Conservation (phyloP, 2,888 invertebrate genomes). For the Pachymerium ferrugineum region DNA sequence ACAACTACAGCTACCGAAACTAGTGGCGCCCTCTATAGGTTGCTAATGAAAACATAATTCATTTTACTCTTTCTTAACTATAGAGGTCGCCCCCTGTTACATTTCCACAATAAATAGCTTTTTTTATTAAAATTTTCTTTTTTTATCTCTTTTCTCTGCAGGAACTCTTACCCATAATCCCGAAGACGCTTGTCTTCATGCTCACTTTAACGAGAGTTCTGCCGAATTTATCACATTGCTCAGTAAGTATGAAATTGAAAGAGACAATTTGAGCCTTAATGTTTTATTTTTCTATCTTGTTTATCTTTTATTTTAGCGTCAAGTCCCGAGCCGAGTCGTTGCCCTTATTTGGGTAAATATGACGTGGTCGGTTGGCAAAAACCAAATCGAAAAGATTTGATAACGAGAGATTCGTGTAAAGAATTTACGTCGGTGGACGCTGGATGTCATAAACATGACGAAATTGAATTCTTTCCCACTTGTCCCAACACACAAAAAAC, state of each 20-base stretch:
- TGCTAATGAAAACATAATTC: not conserved
- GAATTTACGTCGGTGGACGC: conserved; percentile 31
- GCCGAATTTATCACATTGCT: conserved; percentile 36
- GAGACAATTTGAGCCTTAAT: not conserved
- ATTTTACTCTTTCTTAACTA: not conserved
- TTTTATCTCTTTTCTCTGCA: not conserved
- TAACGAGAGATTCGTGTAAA: conserved; percentile 29
- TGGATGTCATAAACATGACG: conserved; percentile 33
- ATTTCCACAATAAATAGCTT: not conserved
- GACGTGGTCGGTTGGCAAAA: conserved; percentile 61
- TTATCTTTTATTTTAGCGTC: too few species aligned
- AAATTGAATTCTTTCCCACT: conserved; percentile 34
- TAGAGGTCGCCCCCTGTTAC: not conserved
- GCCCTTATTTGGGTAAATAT: conserved; percentile 75
- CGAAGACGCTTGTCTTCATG: conserved; percentile 34
- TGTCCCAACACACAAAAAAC: conserved; percentile 33
- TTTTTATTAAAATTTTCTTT: not conserved
- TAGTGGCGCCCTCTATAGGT: not conserved
- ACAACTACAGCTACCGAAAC: too few species aligned
- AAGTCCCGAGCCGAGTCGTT: conserved; percentile 74
- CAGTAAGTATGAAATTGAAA: conserved; percentile 29
- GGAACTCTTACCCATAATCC: conserved; percentile 9
- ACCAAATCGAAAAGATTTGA: conserved; percentile 37
- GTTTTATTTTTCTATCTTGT: too few species aligned
- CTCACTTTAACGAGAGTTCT: conserved; percentile 32